Conservation (phyloP, 2,113 vertebrate genomes). For the Cinclus mexicanus region DNA sequence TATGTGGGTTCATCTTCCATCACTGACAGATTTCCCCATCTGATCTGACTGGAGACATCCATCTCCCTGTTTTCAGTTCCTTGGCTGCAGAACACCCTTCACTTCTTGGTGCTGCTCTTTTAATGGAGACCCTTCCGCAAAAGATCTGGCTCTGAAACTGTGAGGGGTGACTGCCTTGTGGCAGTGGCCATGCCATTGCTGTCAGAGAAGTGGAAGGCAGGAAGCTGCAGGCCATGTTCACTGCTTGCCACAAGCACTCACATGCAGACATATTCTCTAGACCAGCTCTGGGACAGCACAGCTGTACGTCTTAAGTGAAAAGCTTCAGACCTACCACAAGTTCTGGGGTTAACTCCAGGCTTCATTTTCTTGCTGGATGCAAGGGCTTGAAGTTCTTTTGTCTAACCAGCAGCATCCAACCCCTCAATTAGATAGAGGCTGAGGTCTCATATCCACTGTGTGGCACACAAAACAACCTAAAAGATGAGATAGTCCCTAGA, state of each 20-base stretch:
- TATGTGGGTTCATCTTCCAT: background rate
- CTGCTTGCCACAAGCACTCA: background rate
- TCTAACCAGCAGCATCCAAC: background rate
- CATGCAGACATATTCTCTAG: accelerated
- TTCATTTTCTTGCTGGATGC: background rate
- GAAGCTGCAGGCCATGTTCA: background rate
- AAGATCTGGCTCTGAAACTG: background rate
- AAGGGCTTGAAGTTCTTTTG: background rate
- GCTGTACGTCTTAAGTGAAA: background rate
- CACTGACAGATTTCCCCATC: background rate
- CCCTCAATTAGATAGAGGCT: background rate
- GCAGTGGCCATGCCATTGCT: background rate
- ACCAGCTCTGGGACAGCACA: background rate
- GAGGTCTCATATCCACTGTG: background rate
- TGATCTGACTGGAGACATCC: background rate
- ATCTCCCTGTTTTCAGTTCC: background rate
- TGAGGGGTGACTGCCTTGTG: background rate
- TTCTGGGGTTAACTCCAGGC: background rate
- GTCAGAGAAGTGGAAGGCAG: background rate
- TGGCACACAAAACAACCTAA: background rate
- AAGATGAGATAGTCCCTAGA: background rate
- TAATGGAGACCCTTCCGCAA: background rate
- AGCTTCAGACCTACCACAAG: background rate
- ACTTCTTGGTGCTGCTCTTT: background rate
- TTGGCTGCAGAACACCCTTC: background rate